phyloP scores from a whole-genome alignment of 1,140 invertebrate genomes.

The Carcinoscorpius rotundicauda region DNA sequence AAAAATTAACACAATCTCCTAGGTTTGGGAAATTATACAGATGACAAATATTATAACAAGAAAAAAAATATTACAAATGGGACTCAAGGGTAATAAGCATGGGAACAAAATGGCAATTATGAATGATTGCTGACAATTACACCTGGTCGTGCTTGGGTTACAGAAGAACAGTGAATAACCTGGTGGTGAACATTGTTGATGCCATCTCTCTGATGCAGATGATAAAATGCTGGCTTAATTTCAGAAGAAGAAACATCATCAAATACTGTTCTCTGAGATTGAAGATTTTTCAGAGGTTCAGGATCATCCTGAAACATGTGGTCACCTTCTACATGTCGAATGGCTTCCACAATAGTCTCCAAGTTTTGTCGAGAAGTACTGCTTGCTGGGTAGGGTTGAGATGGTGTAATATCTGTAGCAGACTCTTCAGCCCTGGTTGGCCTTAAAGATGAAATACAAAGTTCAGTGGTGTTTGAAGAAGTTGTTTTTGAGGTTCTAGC shows the following conservation, averaged over 20 bases:
- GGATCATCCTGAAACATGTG: slow-evolving; percentile 50
- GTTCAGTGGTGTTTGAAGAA: no score
- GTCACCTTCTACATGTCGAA: slow-evolving; percentile 88
- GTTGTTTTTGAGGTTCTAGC: no score
- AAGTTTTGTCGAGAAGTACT: slow-evolving; percentile 78
- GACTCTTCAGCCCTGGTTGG: no score
- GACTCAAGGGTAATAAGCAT: no score
- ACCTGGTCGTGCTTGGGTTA: slow-evolving; percentile 21
- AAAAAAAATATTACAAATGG: no score
- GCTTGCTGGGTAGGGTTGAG: no score
- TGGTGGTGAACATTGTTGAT: slow-evolving; percentile 14
- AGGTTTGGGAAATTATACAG: no score
- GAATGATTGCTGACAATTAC: slow-evolving; percentile 24
- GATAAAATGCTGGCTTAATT: background rate
- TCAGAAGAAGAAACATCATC: background rate
- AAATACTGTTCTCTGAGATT: slow-evolving; percentile 1
- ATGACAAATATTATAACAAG: no score
- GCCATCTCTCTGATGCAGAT: background rate
- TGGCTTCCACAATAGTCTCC: slow-evolving; percentile 94
- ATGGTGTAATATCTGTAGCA: no score
- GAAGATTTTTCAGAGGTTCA: background rate
- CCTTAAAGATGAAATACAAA: no score
- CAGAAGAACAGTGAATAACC: slow-evolving; percentile 18
- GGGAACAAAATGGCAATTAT: slow-evolving; percentile 9
- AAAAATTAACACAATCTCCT: no score